Conservation (phyloP, 2,888 invertebrate species). For the Acleris sparsana region DNA sequence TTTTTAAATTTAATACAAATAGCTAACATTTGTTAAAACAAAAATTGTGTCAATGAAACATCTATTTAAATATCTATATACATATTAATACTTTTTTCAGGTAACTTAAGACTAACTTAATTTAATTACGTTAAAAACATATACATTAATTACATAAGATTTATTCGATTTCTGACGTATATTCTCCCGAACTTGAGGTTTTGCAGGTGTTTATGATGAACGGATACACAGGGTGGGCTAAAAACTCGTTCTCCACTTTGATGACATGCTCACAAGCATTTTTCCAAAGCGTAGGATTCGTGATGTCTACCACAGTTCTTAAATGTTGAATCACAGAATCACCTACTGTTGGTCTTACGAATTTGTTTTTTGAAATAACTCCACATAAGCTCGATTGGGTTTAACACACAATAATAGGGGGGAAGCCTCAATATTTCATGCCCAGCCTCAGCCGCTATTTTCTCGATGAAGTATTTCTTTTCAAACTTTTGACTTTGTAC, state of each 20-base stretch:
- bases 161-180: slow-evolving; percentile 12
- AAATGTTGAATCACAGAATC: slow-evolving; percentile 3
- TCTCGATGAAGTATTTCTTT: too few relatives aligned
- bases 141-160: not conserved
- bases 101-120: not conserved
- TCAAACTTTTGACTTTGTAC: too few relatives aligned
- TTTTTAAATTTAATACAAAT: too few relatives aligned
- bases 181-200: slow-evolving; percentile 15
- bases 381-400: slow-evolving; percentile 6
- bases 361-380: slow-evolving; percentile 11
- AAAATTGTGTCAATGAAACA: too few relatives aligned
- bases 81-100: too few relatives aligned
- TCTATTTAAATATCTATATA: too few relatives aligned
- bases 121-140: slow-evolving; percentile 7
- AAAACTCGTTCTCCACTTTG: slow-evolving; percentile 18
- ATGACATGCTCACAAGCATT: slow-evolving; percentile 8
- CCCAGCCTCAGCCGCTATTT: too few relatives aligned
- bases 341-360: slow-evolving; percentile 13
- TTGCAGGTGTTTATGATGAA: slow-evolving; percentile 15
- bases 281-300: too few relatives aligned
- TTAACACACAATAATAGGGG: slow-evolving; percentile 10
- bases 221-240: slow-evolving; percentile 11
- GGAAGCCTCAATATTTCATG: slow-evolving; percentile 4
- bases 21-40: too few relatives aligned
- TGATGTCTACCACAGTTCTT: slow-evolving; percentile 7